Percentiles rank a stretch among this genome's conserved stretches.
These are phyloP conservation scores for Falco naumanni DNA, from an alignment of 2,797 vertebrate species.

Conservation along the genomic window DNA sequence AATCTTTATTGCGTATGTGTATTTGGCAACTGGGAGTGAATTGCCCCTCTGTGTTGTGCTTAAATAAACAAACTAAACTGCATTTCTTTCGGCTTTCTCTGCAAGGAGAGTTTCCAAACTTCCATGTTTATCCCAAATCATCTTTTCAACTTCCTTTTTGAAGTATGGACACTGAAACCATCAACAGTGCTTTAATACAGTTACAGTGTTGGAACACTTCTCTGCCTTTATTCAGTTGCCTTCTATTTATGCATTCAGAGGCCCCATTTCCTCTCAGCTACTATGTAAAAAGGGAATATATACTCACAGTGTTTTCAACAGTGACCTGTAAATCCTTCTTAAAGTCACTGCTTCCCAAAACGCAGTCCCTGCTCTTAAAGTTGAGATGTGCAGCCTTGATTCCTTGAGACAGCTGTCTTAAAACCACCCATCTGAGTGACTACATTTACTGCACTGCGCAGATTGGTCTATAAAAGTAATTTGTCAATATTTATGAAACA, in stretches of 20 bases:
- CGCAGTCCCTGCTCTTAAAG: background rate
- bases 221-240: background rate
- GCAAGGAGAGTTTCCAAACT: background rate
- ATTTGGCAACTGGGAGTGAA: background rate
- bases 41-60: background rate
- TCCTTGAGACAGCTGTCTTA: slow-evolving; percentile 14
- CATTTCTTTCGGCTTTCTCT: background rate
- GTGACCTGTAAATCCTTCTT: background rate
- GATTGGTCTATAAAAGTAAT: background rate
- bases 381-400: slow-evolving; percentile 5
- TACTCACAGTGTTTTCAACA: background rate
- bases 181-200: background rate
- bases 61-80: background rate
- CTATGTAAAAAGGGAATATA: background rate
- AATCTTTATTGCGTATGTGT: background rate
- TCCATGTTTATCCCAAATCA: background rate
- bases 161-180: background rate
- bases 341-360: background rate
- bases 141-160: background rate
- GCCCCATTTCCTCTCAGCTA: background rate
- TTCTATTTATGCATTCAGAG: background rate
- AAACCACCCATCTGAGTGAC: background rate
- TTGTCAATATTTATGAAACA: slow-evolving; percentile 30
- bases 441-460: background rate
- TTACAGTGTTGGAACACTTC: background rate